Percentiles rank a stretch among this genome's conserved stretches.
phyloP scores from a whole-genome alignment of 2,113 vertebrate species.

The Sphyrna mokarran region DNA sequence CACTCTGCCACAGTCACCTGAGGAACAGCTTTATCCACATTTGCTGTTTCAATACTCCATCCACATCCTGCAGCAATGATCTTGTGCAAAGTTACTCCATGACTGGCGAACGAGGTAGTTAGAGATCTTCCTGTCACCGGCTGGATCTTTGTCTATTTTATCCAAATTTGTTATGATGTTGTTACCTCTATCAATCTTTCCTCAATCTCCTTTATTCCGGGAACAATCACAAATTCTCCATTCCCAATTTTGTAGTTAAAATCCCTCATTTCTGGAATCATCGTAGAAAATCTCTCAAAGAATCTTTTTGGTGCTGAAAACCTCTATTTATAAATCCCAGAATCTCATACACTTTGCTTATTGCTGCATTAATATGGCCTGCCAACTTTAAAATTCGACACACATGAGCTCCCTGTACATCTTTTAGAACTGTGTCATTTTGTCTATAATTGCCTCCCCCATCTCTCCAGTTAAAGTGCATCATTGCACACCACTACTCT shows the following conservation, averaged over 20 bases:
- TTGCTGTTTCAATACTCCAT: not conserved
- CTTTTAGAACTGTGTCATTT: not conserved
- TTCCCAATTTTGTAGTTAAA: not conserved
- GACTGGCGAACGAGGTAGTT: not conserved
- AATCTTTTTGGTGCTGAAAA: too few species aligned
- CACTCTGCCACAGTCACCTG: not conserved
- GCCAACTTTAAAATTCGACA: too few species aligned
- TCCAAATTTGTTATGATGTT: not conserved
- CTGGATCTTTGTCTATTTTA: not conserved
- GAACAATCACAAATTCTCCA: not conserved
- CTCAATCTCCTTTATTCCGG: not conserved
- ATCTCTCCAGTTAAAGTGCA: too few species aligned
- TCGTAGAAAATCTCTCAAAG: too few species aligned
- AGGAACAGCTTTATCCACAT: not conserved
- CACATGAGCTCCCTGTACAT: too few species aligned
- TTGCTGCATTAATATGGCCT: not conserved
- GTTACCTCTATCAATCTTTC: not conserved
- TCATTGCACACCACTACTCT: too few species aligned
- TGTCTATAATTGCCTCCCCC: not conserved
- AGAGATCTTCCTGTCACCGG: not conserved
- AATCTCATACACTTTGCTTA: not conserved
- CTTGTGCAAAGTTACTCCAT: not conserved
- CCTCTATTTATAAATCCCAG: not conserved
- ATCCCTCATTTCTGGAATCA: not conserved
- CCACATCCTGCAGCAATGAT: not conserved